Evolutionary conservation across 2,113 vertebrate species (phyloP).

Genomic region (Protomyctophum bolini): DNA sequence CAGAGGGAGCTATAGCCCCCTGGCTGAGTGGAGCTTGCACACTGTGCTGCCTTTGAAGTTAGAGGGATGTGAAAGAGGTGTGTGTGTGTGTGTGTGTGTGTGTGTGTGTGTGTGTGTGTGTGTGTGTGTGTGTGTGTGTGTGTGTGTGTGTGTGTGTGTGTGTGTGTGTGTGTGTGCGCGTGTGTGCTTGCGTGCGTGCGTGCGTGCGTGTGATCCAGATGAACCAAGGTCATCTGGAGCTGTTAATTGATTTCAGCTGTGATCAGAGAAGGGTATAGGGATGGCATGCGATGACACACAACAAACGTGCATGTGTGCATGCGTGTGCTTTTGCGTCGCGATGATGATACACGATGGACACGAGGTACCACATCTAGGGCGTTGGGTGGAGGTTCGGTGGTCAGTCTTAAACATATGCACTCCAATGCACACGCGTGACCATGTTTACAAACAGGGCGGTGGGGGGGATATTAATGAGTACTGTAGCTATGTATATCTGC

Average conservation of each 20-base stretch:
- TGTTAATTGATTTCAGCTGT: constrained; percentile 58
- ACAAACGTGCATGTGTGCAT: constrained; percentile 15
- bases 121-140: constrained; percentile 19
- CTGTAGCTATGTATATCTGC: constrained; percentile 9
- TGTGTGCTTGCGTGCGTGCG: not conserved
- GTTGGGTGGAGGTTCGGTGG: constrained; percentile 61
- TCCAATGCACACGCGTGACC: not conserved
- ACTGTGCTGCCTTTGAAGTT: constrained; percentile 46
- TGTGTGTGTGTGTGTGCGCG: constrained; percentile 16
- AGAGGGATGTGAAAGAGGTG: constrained; percentile 29
- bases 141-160: constrained; percentile 19
- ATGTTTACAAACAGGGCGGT: constrained; percentile 57
- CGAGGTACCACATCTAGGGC: constrained; percentile 16
- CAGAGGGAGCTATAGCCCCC: constrained; percentile 24
- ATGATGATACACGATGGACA: not conserved
- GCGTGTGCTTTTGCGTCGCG: not conserved
- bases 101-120: constrained; percentile 23
- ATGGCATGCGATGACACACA: constrained; percentile 53
- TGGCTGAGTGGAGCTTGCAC: constrained; percentile 22
- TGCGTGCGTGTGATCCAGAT: constrained; percentile 19
- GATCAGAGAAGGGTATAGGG: constrained; percentile 38
- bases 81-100: constrained; percentile 19
- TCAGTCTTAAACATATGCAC: constrained; percentile 56
- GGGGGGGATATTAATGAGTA: constrained; percentile 56
- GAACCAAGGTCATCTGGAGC: constrained; percentile 51